Base-by-base conservation (phyloP, 2,797 vertebrate species). In the Enteromius mattozi region DNA sequence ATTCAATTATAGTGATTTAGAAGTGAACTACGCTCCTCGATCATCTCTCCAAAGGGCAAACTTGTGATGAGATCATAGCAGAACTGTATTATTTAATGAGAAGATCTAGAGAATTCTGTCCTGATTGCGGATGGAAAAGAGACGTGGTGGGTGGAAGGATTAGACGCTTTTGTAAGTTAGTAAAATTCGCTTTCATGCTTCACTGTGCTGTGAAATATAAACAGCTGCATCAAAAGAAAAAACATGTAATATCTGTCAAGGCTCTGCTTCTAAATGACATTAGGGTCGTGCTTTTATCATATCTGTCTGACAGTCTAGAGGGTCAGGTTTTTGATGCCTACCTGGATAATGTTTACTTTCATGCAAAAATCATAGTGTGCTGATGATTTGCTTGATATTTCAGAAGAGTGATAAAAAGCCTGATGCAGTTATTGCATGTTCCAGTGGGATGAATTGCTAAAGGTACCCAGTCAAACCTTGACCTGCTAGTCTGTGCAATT, bases 1-100 rank as follows among this genome's bases (percentile, higher is more conserved):
- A 87, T 89, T 90, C 88, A 89, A 89, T 92, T 92, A 89, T 89
- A 90, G 63, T 76, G 40, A 86, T 92, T 89, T 81, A 90, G 88
- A 89, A 83, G 86, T 89, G 88, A 90, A 90, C 91, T 71, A 84
- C 49, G 59, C 78, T 85, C 82, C 83, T 82, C 81, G 80, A 47
- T 19, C 68, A 75, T 81, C 90, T 63, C 66, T 89, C 74, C 69
- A 69, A 86, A 87, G 66, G 79, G 76, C 82, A 87, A 47, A 2
- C 76, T 81, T 59, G 72, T 86, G 86, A 88, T 30, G 68, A 82
- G 82, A 90, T 78, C 85, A 81, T 77, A 81, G 82, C 84, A 82
- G 68, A 76, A 49, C 59, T 56, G 81, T 42, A 65, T 81, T 56
- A 77, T 78, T 66, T 86, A 88, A 87, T 86, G 84, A 87, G 30